Evolutionary conservation across 1,140 invertebrate species (phyloP).

Genomic region (Contarinia nasturtii): DNA sequence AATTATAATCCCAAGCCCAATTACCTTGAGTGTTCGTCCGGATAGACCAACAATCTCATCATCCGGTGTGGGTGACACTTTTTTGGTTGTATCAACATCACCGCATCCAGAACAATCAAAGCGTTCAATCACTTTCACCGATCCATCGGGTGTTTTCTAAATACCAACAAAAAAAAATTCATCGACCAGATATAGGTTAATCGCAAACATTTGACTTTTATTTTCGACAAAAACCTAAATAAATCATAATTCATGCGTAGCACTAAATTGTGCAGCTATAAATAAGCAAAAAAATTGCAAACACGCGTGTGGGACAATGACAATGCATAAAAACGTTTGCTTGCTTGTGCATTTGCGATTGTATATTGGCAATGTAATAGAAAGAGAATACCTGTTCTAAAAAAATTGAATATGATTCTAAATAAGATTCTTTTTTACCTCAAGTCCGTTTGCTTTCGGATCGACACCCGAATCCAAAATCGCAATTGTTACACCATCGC

Average conservation of each 20-base stretch:
- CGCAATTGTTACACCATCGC: slow-evolving; percentile 75
- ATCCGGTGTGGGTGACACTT: slow-evolving; percentile 50
- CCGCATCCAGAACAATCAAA: slow-evolving; percentile 90
- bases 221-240: no score
- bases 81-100: slow-evolving; percentile 74
- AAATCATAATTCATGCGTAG: no score
- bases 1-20: slow-evolving; percentile 2
- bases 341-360: no score
- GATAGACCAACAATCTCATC: slow-evolving; percentile 68
- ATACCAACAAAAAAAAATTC: slow-evolving; percentile 8
- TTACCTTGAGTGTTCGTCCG: slow-evolving; percentile 75
- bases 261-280: no score
- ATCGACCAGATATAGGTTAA: no score
- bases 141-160: slow-evolving; percentile 53
- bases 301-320: no score
- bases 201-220: no score
- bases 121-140: slow-evolving; percentile 84
- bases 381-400: no score
- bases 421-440: slow-evolving; percentile 46
- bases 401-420: no score
- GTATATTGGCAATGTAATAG: no score
- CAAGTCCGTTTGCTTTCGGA: slow-evolving; percentile 80
- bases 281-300: no score
- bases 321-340: not conserved
- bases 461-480: slow-evolving; percentile 97